Evolutionary conservation across 2,113 vertebrate species (phyloP).

Genomic region (Plotosus lineatus): DNA sequence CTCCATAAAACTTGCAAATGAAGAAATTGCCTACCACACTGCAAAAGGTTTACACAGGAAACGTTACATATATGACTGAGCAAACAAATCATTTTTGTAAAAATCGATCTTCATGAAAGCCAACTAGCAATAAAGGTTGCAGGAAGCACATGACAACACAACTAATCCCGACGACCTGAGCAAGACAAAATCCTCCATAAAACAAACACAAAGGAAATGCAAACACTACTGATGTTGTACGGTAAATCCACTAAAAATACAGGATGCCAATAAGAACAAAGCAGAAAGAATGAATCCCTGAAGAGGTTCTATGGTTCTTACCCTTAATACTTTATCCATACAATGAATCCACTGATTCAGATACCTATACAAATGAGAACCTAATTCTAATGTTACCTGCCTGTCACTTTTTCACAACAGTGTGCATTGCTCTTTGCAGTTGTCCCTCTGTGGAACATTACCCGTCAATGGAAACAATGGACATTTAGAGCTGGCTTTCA

Average conservation of each 20-base stretch:
- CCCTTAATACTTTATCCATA: neutral
- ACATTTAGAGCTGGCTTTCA: constrained; percentile 6
- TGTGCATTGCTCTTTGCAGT: neutral
- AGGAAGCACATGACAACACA: neutral
- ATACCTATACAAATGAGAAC: neutral
- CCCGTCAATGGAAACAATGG: neutral
- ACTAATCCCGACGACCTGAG: neutral
- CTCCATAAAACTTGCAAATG: too few relatives aligned
- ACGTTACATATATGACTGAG: too few relatives aligned
- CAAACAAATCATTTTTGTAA: too few relatives aligned
- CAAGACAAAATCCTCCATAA: neutral
- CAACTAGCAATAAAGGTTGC: neutral
- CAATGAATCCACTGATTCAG: neutral
- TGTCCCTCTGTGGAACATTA: neutral
- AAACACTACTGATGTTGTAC: neutral
- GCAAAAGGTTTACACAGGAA: too few relatives aligned
- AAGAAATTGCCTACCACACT: too few relatives aligned
- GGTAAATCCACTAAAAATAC: neutral
- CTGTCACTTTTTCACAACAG: neutral
- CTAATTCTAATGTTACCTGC: neutral
- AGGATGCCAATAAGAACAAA: neutral
- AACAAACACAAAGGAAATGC: neutral
- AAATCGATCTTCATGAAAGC: too few relatives aligned
- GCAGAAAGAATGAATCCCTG: neutral
- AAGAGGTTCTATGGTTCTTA: neutral